Conservation (phyloP, 2,888 invertebrate genomes). For the Chrysomela aeneicollis region DNA sequence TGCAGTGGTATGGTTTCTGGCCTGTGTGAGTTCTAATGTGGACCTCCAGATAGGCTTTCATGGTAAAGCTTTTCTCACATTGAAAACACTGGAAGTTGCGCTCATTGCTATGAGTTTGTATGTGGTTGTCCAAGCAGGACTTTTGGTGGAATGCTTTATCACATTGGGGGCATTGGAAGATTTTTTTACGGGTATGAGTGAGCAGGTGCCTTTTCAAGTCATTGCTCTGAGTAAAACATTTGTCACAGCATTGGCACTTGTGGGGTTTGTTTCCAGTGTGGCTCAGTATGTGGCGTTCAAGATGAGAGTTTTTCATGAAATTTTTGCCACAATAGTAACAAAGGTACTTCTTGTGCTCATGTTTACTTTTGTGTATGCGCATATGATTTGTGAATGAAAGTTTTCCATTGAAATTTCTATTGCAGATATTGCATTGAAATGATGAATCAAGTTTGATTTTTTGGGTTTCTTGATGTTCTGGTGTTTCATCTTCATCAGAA, state of each 20-base stretch:
- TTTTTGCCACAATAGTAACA: conserved; percentile 40
- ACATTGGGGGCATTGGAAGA: conserved; percentile 34
- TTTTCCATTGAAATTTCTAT: conserved; percentile 33
- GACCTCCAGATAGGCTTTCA: conserved; percentile 45
- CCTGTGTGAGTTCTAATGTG: conserved; percentile 53
- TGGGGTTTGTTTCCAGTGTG: conserved; percentile 39
- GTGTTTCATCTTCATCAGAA: conserved; percentile 4
- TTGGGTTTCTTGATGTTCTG: background rate
- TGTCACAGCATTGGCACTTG: conserved; percentile 31
- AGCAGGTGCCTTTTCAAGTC: conserved; percentile 38
- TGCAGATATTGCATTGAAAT: conserved; percentile 29
- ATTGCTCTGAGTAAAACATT: conserved; percentile 38
- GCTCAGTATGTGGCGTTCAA: conserved; percentile 35
- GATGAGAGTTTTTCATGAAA: conserved; percentile 38
- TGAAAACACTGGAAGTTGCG: conserved; percentile 43
- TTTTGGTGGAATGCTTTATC: conserved; percentile 39
- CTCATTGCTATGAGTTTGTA: conserved; percentile 42
- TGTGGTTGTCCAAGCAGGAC: conserved; percentile 38
- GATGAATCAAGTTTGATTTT: conserved; percentile 1
- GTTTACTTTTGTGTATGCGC: conserved; percentile 29
- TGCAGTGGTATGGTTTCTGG: conserved; percentile 51
- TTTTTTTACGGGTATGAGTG: conserved; percentile 39
- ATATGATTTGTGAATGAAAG: conserved; percentile 32
- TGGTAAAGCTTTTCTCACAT: conserved; percentile 46
- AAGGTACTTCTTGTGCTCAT: conserved; percentile 34